These are phyloP conservation scores for Monomorium pharaonis DNA, from an alignment of 1,140 invertebrate species.

Conservation along the genomic window DNA sequence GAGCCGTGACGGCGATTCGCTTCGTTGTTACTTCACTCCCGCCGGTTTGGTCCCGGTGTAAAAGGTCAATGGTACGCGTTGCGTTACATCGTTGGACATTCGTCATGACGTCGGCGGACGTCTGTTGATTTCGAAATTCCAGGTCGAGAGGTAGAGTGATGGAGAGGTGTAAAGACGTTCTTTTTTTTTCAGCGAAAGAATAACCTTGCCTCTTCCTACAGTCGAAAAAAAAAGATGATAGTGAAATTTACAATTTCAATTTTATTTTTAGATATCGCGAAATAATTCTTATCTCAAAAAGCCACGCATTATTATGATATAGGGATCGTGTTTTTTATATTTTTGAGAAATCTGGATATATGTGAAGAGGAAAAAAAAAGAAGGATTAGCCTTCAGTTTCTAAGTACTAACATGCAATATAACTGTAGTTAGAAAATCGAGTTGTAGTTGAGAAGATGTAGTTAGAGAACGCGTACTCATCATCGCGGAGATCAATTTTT, in stretches of 20 bases:
- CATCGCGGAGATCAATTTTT: slow-evolving; percentile 22
- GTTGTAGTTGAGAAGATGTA: too few species aligned
- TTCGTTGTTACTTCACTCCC: slow-evolving; percentile 35
- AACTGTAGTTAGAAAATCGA: neutral
- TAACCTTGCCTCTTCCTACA: neutral
- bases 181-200: neutral
- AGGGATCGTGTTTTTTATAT: neutral
- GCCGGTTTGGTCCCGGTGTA: slow-evolving; percentile 52
- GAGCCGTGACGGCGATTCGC: slow-evolving; percentile 63
- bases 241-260: neutral
- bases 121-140: slow-evolving; percentile 64
- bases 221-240: neutral
- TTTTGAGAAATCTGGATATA: neutral
- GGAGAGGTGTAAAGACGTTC: neutral
- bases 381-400: neutral
- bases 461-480: too few species aligned
- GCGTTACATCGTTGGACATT: slow-evolving; percentile 44
- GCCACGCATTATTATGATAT: neutral
- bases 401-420: neutral
- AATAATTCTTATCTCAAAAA: neutral
- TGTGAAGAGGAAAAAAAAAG: neutral
- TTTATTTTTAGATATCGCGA: neutral
- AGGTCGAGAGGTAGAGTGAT: neutral
- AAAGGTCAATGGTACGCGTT: slow-evolving; percentile 68
- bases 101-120: slow-evolving; percentile 45